Evolutionary conservation across 2,797 vertebrate species (phyloP).

Genomic region (Pseudopleuronectes americanus): DNA sequence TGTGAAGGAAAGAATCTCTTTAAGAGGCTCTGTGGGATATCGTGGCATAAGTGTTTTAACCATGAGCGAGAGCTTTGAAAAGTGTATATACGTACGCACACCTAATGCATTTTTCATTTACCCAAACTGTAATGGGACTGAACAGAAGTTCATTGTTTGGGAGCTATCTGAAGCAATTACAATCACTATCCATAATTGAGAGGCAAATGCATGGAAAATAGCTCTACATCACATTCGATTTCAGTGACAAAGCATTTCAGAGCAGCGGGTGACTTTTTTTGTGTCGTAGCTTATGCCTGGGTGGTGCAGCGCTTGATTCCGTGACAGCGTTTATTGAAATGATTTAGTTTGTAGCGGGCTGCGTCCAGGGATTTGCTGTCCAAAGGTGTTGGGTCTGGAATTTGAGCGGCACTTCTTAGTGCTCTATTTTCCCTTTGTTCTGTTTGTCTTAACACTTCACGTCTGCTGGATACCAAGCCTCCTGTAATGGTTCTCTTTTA

Average conservation of each 20-base stretch:
- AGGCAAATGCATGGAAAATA: conserved; percentile 76
- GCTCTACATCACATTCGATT: conserved; percentile 77
- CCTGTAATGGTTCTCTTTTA: conserved; percentile 32
- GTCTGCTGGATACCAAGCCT: conserved; percentile 35
- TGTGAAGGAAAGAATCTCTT: conserved; percentile 47
- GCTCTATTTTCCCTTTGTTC: conserved; percentile 64
- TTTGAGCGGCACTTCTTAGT: conserved; percentile 59
- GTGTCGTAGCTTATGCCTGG: conserved; percentile 64
- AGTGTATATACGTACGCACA: conserved; percentile 65
- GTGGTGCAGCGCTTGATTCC: conserved; percentile 61
- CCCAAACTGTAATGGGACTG: conserved; percentile 77
- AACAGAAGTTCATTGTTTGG: conserved; percentile 82
- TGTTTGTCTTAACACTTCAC: conserved; percentile 51
- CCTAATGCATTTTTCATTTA: conserved; percentile 76
- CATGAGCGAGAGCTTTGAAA: conserved; percentile 59
- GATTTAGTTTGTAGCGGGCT: conserved; percentile 70
- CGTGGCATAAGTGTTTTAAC: conserved; percentile 56
- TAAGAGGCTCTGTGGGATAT: conserved; percentile 62
- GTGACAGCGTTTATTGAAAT: conserved; percentile 74
- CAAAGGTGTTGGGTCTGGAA: conserved; percentile 71
- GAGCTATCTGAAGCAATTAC: conserved; percentile 78
- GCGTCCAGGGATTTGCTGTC: conserved; percentile 78
- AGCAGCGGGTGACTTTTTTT: conserved; percentile 72
- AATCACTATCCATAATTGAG: conserved; percentile 83
- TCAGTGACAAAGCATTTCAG: conserved; percentile 78